Percentiles rank a stretch among this genome's conserved stretches.
These are phyloP conservation scores for Zoanthus sansibaricus DNA, from an alignment of 92 coral and sea anemone genomes.

Conservation along the genomic window DNA sequence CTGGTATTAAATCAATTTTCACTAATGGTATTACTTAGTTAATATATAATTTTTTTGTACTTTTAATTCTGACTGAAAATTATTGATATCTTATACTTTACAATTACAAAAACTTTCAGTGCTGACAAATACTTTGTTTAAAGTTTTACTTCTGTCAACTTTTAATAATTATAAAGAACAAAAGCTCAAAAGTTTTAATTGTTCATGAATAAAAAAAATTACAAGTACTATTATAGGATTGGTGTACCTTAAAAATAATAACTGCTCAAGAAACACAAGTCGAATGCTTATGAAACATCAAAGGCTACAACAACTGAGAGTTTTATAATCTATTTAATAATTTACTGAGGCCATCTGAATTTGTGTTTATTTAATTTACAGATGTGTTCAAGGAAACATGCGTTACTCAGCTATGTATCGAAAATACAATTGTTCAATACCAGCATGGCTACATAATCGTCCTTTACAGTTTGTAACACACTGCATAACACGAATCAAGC, in stretches of 20 bases:
- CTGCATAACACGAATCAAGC: neutral
- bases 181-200: neutral
- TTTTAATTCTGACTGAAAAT: neutral
- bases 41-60: neutral
- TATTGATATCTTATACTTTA: neutral
- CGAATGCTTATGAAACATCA: neutral
- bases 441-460: constrained; percentile 7
- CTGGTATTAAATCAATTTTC: neutral
- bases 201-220: neutral
- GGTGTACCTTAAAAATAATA: neutral
- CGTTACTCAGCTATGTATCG: constrained; percentile 19
- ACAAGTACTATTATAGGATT: no score
- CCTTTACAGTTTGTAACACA: constrained; percentile 14
- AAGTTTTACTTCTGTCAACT: neutral
- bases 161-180: neutral
- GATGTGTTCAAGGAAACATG: neutral
- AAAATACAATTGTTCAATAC: neutral
- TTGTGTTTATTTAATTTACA: neutral
- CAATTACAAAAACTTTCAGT: neutral
- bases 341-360: neutral
- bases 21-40: neutral
- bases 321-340: neutral
- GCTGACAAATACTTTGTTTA: neutral
- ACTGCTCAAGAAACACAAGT: neutral
- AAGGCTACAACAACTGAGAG: neutral